A percentile compares a stretch with the other conserved stretches of the same genome.
These are phyloP conservation scores for Danio aesculapii DNA, from an alignment of 2,797 vertebrate genomes.

Conservation along the genomic window DNA sequence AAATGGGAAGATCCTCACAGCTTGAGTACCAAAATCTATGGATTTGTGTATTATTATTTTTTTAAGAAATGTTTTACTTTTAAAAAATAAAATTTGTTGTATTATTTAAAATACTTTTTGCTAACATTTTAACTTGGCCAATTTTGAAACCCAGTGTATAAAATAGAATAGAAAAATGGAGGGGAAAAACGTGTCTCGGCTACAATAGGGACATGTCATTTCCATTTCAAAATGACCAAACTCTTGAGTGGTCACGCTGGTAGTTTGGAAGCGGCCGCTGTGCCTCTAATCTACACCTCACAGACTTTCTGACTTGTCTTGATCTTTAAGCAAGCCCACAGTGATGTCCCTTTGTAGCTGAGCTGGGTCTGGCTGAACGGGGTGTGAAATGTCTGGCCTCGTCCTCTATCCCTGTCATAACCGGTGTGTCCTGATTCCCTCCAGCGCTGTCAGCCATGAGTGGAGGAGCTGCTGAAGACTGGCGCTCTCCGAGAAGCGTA, in stretches of 20 bases:
- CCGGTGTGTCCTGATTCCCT: slow-evolving; percentile 55
- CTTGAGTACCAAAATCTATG: too few species aligned
- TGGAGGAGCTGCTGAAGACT: slow-evolving; percentile 45
- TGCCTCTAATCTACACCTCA: slow-evolving; percentile 6
- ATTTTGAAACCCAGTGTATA: too few species aligned
- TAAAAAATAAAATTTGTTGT: too few species aligned
- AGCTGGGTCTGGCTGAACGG: slow-evolving; percentile 42
- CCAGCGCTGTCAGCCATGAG: slow-evolving; percentile 47
- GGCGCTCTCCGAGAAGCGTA: slow-evolving; percentile 53
- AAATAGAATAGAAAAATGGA: neutral
- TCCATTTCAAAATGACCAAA: slow-evolving; percentile 5
- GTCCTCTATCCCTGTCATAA: slow-evolving; percentile 44
- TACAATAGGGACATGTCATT: neutral
- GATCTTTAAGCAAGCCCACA: slow-evolving; percentile 14
- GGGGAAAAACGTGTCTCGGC: neutral
- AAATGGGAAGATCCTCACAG: too few species aligned
- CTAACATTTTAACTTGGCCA: too few species aligned
- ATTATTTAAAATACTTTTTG: too few species aligned
- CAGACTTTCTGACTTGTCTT: slow-evolving; percentile 16
- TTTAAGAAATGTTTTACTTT: too few species aligned
- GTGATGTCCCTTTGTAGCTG: slow-evolving; percentile 6
- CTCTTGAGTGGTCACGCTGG: neutral
- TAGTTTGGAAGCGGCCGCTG: slow-evolving; percentile 2
- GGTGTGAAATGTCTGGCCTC: slow-evolving; percentile 54
- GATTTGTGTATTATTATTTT: too few species aligned